Conservation (phyloP, 2,797 vertebrate genomes). For the Sebastiscus albofasciatus region DNA sequence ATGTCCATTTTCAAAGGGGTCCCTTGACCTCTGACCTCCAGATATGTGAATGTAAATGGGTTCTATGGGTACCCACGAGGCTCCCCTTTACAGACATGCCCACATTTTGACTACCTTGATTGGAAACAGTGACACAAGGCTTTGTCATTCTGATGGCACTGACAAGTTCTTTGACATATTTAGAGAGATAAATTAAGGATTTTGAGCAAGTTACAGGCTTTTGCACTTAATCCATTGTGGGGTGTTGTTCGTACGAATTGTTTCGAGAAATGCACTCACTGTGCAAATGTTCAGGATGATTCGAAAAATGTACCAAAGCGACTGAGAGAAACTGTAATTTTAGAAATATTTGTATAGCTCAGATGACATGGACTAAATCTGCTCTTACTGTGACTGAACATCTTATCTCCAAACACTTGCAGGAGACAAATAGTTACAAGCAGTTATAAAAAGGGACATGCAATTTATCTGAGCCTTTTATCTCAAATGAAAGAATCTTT, state of each 20-base stretch:
- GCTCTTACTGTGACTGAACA: not conserved
- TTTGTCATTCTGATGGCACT: not conserved
- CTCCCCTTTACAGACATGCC: too few species aligned
- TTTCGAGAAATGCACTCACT: not conserved
- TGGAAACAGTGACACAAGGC: not conserved
- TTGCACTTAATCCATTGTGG: not conserved
- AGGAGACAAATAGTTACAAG: conserved; percentile 12
- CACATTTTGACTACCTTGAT: not conserved
- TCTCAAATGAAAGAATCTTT: conserved; percentile 36
- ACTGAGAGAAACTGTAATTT: not conserved
- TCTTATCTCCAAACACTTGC: not conserved
- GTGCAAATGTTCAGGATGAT: not conserved
- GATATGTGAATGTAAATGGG: too few species aligned
- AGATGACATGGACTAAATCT: not conserved
- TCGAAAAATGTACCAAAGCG: not conserved
- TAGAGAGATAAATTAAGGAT: not conserved
- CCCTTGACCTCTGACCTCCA: too few species aligned
- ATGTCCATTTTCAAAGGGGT: too few species aligned
- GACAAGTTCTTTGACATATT: not conserved
- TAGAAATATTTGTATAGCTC: not conserved
- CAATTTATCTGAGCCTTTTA: conserved; percentile 39
- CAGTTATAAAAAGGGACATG: not conserved
- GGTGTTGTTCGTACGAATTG: not conserved
- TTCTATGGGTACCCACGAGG: too few species aligned
- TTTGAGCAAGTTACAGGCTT: not conserved